Evolutionary conservation across 2,797 vertebrate genomes (phyloP).

Genomic region (Xiphophorus birchmanni): DNA sequence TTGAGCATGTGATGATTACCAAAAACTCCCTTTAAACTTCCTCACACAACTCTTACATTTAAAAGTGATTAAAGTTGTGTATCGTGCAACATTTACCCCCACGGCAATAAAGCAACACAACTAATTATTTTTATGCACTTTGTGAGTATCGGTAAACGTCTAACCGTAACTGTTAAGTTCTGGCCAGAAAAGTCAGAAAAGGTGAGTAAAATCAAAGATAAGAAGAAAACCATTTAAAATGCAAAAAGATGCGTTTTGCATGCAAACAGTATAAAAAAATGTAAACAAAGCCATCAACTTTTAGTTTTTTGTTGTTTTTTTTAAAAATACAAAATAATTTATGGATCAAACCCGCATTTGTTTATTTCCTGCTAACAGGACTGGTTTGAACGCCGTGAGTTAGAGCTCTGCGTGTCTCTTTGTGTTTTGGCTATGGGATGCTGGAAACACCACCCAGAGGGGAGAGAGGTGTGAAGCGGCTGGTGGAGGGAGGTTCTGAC

Average conservation of each 20-base stretch:
- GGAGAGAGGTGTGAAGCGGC: constrained; percentile 28
- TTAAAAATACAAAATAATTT: not conserved
- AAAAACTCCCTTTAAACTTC: not conserved
- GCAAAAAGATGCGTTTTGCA: not conserved
- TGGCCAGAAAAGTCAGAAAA: not conserved
- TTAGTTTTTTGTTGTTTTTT: not conserved
- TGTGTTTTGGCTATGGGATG: constrained; percentile 3
- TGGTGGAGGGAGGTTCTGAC: constrained; percentile 22
- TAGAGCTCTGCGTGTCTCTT: not conserved
- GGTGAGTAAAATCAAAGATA: not conserved
- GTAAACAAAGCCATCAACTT: not conserved
- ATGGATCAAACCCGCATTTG: not conserved
- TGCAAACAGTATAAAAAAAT: not conserved
- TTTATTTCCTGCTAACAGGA: not conserved
- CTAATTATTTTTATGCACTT: not conserved
- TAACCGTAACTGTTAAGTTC: not conserved
- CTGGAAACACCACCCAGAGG: constrained; percentile 14
- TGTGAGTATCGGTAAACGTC: not conserved
- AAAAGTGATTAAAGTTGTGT: not conserved
- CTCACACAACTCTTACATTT: not conserved
- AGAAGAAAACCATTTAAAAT: not conserved
- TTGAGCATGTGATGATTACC: not conserved
- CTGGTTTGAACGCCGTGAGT: not conserved
- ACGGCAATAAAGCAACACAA: not conserved
- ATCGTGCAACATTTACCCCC: not conserved